Conservation (phyloP, 2,888 invertebrate genomes). For the Callinectes sapidus region DNA sequence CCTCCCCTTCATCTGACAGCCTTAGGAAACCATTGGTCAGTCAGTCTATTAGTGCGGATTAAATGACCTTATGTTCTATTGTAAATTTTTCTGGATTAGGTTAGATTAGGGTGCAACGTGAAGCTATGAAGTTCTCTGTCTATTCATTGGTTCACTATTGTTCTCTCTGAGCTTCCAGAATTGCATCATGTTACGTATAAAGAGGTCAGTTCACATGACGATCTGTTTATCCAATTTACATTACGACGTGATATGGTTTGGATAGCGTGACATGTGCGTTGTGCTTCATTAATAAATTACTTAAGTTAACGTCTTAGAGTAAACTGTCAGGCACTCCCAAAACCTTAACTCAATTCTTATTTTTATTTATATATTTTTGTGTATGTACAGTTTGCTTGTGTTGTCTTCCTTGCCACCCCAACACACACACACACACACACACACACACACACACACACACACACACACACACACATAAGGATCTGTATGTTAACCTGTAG, state of each 20-base stretch:
- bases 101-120: too few species aligned
- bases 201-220: neutral
- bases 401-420: neutral
- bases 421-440: neutral
- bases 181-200: neutral
- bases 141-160: neutral
- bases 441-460: neutral
- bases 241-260: too few species aligned
- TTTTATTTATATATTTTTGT: neutral
- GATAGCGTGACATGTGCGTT: neutral
- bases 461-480: neutral
- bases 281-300: neutral
- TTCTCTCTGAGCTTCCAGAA: neutral
- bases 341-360: neutral
- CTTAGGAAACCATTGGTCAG: neutral
- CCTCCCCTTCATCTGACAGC: neutral
- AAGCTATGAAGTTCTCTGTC: neutral
- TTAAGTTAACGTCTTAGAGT: neutral
- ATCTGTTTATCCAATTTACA: too few species aligned
- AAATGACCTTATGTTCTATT: neutral
- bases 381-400: neutral
- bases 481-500: too few species aligned
- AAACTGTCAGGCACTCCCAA: neutral
- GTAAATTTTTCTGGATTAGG: too few species aligned
- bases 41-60: neutral